Conservation (phyloP, 2,113 vertebrate species). For the Numida meleagris region DNA sequence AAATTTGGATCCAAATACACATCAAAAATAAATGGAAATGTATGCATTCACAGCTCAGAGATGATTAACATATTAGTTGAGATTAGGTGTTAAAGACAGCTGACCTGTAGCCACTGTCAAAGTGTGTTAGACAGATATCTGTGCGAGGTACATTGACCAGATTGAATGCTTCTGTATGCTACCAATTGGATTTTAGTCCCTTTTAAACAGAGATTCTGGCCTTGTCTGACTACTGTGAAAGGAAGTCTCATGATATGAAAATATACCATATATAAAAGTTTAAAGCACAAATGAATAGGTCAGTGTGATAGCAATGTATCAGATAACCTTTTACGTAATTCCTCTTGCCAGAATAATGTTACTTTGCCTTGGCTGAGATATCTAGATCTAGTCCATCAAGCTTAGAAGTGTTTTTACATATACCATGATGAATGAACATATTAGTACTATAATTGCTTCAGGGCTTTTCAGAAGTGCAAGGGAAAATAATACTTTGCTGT, state of each 20-base stretch:
- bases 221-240: neutral
- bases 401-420: neutral
- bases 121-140: neutral
- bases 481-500: neutral
- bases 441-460: neutral
- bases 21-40: neutral
- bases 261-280: neutral
- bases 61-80: neutral
- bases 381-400: neutral
- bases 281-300: neutral
- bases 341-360: neutral
- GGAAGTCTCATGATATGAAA: rapidly evolving
- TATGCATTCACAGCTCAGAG: neutral
- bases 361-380: neutral
- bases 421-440: neutral
- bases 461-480: neutral
- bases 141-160: neutral
- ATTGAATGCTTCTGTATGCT: neutral
- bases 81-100: neutral
- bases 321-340: neutral
- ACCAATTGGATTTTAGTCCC: neutral
- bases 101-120: neutral
- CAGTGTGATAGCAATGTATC: neutral
- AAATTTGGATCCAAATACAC: neutral
- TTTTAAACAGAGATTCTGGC: neutral